Base-by-base conservation (phyloP, 2,113 vertebrate species). In the Alethe diademata region DNA sequence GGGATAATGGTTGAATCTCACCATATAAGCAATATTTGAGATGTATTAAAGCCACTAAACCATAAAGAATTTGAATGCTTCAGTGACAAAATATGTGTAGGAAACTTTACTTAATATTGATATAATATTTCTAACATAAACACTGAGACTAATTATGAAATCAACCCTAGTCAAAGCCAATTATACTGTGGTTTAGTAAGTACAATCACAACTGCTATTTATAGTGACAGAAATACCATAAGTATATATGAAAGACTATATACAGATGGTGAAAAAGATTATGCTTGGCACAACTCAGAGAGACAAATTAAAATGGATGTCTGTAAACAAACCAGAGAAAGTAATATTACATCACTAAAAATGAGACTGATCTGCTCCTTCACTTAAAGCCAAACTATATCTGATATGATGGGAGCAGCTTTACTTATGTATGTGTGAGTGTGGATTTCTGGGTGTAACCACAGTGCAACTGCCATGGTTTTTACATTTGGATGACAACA, bases 91-190 rank as follows among this genome's bases (percentile, higher is more conserved):
- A 95, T 90, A 51, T 33, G 10, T 92, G 26, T 58, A 45, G 86
- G 42, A 94, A 95, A 84, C 33, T 83, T 84, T 84, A 72, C 36
- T 96, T 82, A 93, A 96, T 96, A 94, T 29, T 96, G 62, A 79
- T 86, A 94, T 72, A 85, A 84, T 92, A 72, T 56, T 91, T 95
- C 67, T 43, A 83, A 88, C 33, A 53, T 33, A 90, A 95, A 88
- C 64, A 66, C 29, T 50, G 62, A 92, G 74, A 69, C 78, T 95
- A 95, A 95, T 96, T 96, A 95, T 60, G 58, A 91, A 96, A 97
- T 93, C 78, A 94, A 90, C 48, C 54, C 28, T 16, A 79, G 54
- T 86, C 86, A 96, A 90, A 94, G 90, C 15, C 56, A 95, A 92
- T 96, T 96, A 91, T 36, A 79, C 24, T 62, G 66, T n/a, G 67